Evolutionary conservation across 2,888 invertebrate species (phyloP), one percentile per base, ranked within the genome.

Genomic region (Folsomia manolachei): DNA sequence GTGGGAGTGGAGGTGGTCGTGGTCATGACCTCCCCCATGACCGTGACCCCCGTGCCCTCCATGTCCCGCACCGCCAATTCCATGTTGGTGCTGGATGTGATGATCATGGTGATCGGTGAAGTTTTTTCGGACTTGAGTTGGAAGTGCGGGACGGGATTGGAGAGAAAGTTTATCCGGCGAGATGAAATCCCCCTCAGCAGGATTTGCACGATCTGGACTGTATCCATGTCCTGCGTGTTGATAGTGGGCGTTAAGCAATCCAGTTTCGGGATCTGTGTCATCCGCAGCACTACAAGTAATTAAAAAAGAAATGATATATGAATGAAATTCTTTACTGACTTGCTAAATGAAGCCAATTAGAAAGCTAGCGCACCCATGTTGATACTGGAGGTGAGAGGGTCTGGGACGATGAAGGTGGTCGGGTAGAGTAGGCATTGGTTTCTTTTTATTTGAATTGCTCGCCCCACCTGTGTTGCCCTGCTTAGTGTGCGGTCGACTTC

Each of bases 351-450:
- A 19, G n/a, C 1, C 19, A 11, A 64, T 64, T 19, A n/a, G 60
- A 60, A 60, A 21, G 60, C 7, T n/a, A 11, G 60, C 60, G 21
- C 71, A 75, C 75, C 79, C 76, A 68, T 81, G 81, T 68, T 81
- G 81, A 60, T 81, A 81, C 63, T 81, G 79, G 9, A 81, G 60
- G 70, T 81, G 81, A 1, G 79, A 77, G 7, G 81, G 81, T 19
- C 81, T 67, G 11, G 81, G 81, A 23, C 81, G 71, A 53, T 79
- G 78, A n/a, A 81, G 70, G 67, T 81, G 72, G 56, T 81, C 81
- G 0, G 79, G 80, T 1, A 80, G 70, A 26, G 53, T 71, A 24
- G 73, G 75, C n/a, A 78, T 56, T 1, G 78, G 78, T 62, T 74
- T 77, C 23, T 75, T 73, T 0, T 27, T 23, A 52, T 71, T 66